Conservation (phyloP, 2,888 invertebrate species). For the Cyaniris semiargus region DNA sequence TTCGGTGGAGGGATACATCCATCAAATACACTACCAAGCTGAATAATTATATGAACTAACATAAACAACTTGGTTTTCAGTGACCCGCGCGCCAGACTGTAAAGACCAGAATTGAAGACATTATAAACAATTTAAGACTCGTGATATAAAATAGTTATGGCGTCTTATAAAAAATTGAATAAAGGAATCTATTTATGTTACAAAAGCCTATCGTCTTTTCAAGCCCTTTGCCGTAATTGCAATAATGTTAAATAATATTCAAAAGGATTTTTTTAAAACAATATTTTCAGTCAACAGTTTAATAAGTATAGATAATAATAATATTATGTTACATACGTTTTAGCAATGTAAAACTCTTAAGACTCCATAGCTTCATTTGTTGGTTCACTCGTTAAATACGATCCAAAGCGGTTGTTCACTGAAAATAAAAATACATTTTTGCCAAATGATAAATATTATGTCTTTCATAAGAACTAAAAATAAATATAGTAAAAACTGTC, state of each 20-base stretch:
- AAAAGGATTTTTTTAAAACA: not conserved
- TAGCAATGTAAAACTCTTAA: slow-evolving; percentile 41
- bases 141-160: too few species aligned
- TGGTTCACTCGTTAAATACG: slow-evolving; percentile 55
- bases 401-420: slow-evolving; percentile 75
- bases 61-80: slow-evolving; percentile 49
- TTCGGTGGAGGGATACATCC: not conserved
- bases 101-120: slow-evolving; percentile 37
- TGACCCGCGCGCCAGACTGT: slow-evolving; percentile 56
- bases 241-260: not conserved
- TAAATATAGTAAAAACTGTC: too few species aligned
- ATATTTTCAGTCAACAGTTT: slow-evolving; percentile 16
- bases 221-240: not conserved
- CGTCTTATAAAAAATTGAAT: not conserved
- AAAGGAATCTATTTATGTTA: not conserved
- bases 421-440: slow-evolving; percentile 44
- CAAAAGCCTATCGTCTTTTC: not conserved
- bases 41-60: slow-evolving; percentile 24
- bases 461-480: too few species aligned
- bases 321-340: not conserved
- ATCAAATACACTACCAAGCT: not conserved
- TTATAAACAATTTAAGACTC: not conserved
- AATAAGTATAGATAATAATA: not conserved
- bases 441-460: not conserved
- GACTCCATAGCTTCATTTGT: slow-evolving; percentile 58